phyloP scores from a whole-genome alignment of 1,140 invertebrate genomes.

The Meteorus sp. region DNA sequence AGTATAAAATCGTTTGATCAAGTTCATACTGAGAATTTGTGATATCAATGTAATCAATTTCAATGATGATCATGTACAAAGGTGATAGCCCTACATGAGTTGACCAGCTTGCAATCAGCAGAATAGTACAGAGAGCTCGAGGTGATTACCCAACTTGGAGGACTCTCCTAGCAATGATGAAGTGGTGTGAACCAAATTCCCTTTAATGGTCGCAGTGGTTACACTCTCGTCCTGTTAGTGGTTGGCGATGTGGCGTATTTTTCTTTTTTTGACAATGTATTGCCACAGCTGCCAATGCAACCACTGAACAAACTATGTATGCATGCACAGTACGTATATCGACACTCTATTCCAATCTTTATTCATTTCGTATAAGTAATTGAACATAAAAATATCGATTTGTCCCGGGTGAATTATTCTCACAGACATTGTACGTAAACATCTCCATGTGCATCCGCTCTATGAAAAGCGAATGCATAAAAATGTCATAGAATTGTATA shows the following conservation, averaged over 20 bases:
- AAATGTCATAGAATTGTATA: conserved; percentile 24
- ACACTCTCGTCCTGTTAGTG: background rate
- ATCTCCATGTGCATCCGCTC: conserved; percentile 4
- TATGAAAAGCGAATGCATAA: conserved; percentile 22
- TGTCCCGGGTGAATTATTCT: conserved; percentile 19
- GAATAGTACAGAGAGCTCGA: background rate
- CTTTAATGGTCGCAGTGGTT: conserved; percentile 7
- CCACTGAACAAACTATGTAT: background rate
- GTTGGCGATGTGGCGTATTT: conserved; percentile 2
- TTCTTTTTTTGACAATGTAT: background rate
- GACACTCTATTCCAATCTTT: conserved; percentile 15
- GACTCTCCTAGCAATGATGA: background rate
- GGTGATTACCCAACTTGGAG: conserved; percentile 6
- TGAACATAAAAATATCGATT: conserved; percentile 34
- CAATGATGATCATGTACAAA: background rate
- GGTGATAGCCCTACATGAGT: background rate
- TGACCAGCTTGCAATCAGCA: background rate
- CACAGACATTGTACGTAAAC: conserved; percentile 10
- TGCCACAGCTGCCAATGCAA: conserved; percentile 7
- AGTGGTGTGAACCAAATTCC: background rate
- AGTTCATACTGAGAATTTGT: conserved; percentile 13
- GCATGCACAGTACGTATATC: conserved; percentile 8
- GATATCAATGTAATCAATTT: conserved; percentile 9
- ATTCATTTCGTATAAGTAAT: conserved; percentile 33
- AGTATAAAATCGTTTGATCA: conserved; percentile 4